Evolutionary conservation across 2,113 vertebrate genomes (phyloP).

Genomic region (Capreolus pygargus): DNA sequence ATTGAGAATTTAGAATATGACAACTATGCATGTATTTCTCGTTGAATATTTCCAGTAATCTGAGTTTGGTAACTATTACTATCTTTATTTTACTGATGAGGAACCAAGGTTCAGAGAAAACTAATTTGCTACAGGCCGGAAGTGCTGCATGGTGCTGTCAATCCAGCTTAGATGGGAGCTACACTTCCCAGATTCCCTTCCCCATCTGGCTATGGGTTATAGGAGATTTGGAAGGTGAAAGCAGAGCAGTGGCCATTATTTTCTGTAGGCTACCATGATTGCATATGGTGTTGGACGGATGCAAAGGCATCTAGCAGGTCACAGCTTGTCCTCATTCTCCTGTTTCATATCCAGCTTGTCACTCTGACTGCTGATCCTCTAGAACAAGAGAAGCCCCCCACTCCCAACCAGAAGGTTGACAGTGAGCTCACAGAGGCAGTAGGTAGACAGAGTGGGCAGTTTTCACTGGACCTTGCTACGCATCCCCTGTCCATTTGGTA

Average conservation of each 20-base stretch:
- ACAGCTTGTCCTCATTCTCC: not conserved
- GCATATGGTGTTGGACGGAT: fast-evolving
- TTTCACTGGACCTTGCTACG: not conserved
- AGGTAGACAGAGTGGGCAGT: not conserved
- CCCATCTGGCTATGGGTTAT: not conserved
- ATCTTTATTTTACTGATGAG: not conserved
- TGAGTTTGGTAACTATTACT: not conserved
- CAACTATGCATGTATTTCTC: not conserved
- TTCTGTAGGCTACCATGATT: not conserved
- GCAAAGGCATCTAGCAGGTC: not conserved
- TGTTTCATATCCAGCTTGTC: not conserved
- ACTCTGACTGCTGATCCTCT: not conserved
- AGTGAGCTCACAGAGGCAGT: not conserved
- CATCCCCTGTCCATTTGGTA: not conserved
- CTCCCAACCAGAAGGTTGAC: not conserved
- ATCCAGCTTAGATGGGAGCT: not conserved
- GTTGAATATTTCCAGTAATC: not conserved
- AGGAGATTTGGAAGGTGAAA: not conserved
- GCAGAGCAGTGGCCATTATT: not conserved
- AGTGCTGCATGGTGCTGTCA: not conserved
- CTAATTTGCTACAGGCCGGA: not conserved
- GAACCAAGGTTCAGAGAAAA: not conserved
- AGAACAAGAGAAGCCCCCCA: not conserved
- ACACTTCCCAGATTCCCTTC: not conserved
- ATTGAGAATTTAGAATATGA: not conserved